Conservation (phyloP, 2,888 invertebrate species). For the Nomada fabriciana region DNA sequence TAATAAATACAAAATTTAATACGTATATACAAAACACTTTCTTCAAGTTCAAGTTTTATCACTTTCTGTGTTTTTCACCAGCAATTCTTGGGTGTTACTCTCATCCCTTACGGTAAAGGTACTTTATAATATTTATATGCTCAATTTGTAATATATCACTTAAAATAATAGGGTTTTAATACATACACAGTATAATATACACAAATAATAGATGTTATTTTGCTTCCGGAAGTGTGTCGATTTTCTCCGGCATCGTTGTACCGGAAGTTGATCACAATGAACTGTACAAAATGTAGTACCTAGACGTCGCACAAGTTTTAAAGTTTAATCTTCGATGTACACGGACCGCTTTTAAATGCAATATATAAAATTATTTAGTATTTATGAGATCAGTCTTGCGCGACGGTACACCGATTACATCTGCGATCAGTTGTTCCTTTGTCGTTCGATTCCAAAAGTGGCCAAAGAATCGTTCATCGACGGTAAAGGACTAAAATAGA, state of each 20-base stretch:
- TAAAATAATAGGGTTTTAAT: conserved; percentile 20
- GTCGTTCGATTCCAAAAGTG: neutral
- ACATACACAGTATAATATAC: conserved; percentile 18
- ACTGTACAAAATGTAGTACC: neutral
- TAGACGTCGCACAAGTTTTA: neutral
- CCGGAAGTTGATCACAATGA: conserved; percentile 7
- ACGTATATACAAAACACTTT: conserved; percentile 60
- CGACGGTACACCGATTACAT: conserved; percentile 14
- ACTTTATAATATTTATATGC: conserved; percentile 19
- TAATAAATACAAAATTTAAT: conserved; percentile 71
- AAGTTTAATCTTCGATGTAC: neutral
- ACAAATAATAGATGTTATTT: neutral
- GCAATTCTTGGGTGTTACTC: conserved; percentile 18
- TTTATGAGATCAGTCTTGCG: conserved; percentile 59
- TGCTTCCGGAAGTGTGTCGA: neutral
- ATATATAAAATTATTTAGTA: conserved; percentile 16
- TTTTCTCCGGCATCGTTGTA: neutral
- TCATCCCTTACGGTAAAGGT: conserved; percentile 21
- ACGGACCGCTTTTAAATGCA: neutral
- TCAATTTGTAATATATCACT: conserved; percentile 3
- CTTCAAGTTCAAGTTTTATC: conserved; percentile 12
- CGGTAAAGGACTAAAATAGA: neutral
- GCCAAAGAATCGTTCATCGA: neutral
- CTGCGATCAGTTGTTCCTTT: neutral
- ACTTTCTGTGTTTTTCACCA: neutral